phyloP scores from a whole-genome alignment of 2,113 vertebrate genomes.

The Amblyornis subalaris region DNA sequence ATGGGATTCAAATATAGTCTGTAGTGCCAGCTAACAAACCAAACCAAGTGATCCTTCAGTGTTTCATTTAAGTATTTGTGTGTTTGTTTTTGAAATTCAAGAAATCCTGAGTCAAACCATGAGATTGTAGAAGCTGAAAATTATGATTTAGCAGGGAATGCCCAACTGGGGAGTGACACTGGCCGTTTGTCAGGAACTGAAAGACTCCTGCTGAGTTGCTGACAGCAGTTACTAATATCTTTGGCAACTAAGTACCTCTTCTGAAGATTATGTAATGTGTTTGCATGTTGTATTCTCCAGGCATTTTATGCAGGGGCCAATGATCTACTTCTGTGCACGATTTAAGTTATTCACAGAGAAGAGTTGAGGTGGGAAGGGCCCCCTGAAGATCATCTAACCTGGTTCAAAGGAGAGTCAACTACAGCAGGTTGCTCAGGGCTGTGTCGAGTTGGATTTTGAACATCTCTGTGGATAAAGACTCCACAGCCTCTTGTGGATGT shows the following conservation, averaged over 20 bases:
- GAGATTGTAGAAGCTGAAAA: background rate
- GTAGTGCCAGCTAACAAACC: background rate
- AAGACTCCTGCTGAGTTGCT: background rate
- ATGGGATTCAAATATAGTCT: background rate
- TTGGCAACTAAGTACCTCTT: background rate
- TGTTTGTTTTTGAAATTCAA: background rate
- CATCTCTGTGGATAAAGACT: background rate
- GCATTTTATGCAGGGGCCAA: background rate
- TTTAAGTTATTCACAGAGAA: background rate
- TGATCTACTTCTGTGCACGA: background rate
- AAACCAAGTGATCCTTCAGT: background rate
- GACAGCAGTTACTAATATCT: background rate
- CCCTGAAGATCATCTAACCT: background rate
- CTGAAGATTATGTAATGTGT: background rate
- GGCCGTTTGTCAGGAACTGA: background rate
- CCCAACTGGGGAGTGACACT: background rate
- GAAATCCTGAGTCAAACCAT: background rate
- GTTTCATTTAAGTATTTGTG: background rate
- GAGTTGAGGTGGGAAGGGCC: background rate
- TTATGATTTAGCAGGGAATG: background rate
- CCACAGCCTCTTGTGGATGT: background rate
- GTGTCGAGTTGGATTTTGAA: background rate
- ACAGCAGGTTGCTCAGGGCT: background rate
- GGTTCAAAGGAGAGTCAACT: background rate
- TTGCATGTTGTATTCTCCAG: background rate